Conservation (phyloP, 2,113 vertebrate genomes). For the Mormyrus iriodes region DNA sequence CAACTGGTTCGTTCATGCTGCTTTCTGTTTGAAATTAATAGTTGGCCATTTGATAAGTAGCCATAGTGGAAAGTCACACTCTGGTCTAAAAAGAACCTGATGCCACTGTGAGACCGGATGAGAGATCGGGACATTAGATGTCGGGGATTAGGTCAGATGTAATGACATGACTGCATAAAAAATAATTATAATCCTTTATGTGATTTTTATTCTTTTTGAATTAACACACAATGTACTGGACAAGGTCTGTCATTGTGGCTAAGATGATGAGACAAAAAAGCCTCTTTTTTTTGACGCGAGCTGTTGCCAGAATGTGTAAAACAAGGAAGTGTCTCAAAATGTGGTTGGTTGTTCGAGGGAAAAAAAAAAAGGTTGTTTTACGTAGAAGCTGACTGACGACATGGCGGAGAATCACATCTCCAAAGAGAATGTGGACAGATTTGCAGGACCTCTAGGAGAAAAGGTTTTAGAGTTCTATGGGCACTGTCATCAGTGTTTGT, state of each 20-base stretch:
- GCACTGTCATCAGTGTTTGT: background rate
- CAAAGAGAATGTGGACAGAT: conserved; percentile 54
- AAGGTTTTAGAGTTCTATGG: background rate
- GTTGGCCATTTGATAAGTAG: background rate
- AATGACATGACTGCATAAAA: background rate
- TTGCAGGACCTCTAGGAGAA: background rate
- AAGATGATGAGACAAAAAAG: background rate
- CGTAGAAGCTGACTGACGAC: conserved; percentile 36
- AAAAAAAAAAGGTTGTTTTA: background rate
- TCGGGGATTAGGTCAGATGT: background rate
- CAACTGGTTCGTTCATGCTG: background rate
- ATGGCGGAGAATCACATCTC: conserved; percentile 42
- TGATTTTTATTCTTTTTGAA: background rate
- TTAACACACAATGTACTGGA: background rate
- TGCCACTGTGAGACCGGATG: background rate
- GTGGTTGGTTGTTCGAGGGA: background rate
- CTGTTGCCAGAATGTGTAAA: background rate
- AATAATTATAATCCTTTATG: background rate
- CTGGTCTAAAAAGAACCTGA: conserved; percentile 47
- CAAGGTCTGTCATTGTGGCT: background rate
- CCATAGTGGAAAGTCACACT: background rate
- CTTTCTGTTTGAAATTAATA: background rate
- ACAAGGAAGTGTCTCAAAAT: background rate
- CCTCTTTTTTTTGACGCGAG: background rate
- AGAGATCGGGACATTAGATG: background rate